These are phyloP conservation scores for Rhinatrema bivittatum DNA, from an alignment of 2,797 vertebrate species.

Conservation along the genomic window DNA sequence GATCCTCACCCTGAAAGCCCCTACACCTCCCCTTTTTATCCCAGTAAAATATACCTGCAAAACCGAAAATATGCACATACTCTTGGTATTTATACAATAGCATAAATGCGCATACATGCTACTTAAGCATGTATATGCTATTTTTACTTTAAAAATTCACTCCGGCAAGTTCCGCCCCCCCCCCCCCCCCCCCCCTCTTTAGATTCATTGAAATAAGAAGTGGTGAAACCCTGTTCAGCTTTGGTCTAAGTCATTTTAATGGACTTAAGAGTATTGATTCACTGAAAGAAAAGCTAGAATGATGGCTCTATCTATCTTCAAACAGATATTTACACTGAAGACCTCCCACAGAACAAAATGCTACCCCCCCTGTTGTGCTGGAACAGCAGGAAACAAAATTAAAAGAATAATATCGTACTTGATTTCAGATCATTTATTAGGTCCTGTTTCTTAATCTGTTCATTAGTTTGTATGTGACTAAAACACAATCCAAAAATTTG, in stretches of 20 bases:
- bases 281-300: conserved; percentile 82
- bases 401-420: conserved; percentile 71
- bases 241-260: conserved; percentile 64
- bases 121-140: no score
- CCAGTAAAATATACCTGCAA: no score
- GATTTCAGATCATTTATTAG: conserved; percentile 92
- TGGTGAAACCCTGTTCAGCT: no score
- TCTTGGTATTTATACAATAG: no score
- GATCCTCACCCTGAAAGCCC: no score
- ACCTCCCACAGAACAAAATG: conserved; percentile 94
- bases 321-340: conserved; percentile 86
- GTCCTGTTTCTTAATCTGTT: conserved; percentile 77
- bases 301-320: conserved; percentile 87
- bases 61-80: no score
- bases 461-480: conserved; percentile 71
- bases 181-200: no score
- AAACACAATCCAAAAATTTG: conserved; percentile 58
- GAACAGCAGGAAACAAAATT: conserved; percentile 61
- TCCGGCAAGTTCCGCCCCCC: no score
- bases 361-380: conserved; percentile 68
- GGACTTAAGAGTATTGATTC: conserved; percentile 84
- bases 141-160: no score
- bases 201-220: no score
- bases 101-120: no score
- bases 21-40: no score